A percentile compares a stretch with the other conserved stretches of the same genome.
Evolutionary conservation across 2,888 invertebrate species (phyloP).

Genomic region (Leptura quadrifasciata): DNA sequence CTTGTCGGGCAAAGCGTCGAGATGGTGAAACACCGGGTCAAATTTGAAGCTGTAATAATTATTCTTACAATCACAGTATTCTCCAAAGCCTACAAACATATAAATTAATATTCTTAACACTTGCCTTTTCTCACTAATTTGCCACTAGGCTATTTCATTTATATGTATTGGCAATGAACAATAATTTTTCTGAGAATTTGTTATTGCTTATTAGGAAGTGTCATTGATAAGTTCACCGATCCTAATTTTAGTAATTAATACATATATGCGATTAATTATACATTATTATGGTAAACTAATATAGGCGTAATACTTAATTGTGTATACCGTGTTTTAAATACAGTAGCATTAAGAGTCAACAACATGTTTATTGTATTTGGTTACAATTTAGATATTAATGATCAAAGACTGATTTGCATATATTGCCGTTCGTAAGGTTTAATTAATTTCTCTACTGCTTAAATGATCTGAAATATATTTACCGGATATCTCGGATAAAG

Average conservation of each 20-base stretch:
- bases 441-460: too few species aligned
- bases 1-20: too few species aligned
- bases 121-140: not conserved
- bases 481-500: too few species aligned
- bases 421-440: too few species aligned
- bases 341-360: not conserved
- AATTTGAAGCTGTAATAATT: not conserved
- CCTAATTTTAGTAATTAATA: constrained; percentile 12
- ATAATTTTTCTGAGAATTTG: constrained; percentile 17
- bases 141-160: constrained; percentile 5
- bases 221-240: constrained; percentile 30
- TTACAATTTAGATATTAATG: not conserved
- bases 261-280: constrained; percentile 12
- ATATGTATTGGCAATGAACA: constrained; percentile 32
- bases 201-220: constrained; percentile 25
- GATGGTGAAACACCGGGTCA: too few species aligned
- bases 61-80: not conserved
- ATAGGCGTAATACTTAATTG: constrained; percentile 3
- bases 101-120: not conserved
- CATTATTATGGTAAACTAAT: constrained; percentile 13
- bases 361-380: not conserved
- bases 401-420: not conserved
- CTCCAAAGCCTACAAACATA: not conserved
- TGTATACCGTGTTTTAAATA: not conserved
- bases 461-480: too few species aligned